These are phyloP conservation scores for Subanguina moxae DNA, from an alignment of 1,140 invertebrate genomes.

Conservation along the genomic window DNA sequence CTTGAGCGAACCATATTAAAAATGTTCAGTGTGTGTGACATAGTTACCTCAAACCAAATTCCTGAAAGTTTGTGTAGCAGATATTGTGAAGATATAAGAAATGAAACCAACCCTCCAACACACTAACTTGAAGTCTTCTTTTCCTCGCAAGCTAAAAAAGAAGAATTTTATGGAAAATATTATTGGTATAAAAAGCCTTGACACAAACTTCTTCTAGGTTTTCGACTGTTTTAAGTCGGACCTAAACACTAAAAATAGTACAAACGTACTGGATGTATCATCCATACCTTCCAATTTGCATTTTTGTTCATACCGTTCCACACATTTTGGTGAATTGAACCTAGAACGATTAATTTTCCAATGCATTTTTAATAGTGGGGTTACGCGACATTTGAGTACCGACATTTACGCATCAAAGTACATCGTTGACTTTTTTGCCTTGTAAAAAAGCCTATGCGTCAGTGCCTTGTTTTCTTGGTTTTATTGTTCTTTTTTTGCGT, in stretches of 20 bases:
- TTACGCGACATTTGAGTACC: too few relatives aligned
- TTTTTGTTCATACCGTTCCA: constrained; percentile 27
- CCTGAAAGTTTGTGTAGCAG: background rate
- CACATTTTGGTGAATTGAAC: constrained; percentile 20
- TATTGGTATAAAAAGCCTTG: background rate
- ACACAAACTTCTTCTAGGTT: constrained; percentile 13
- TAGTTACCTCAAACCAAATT: background rate
- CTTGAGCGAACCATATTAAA: too few relatives aligned
- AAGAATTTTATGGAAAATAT: background rate
- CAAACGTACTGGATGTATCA: background rate
- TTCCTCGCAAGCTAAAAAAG: constrained; percentile 20
- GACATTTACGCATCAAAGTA: too few relatives aligned
- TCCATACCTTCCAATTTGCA: constrained; percentile 9
- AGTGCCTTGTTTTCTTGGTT: too few relatives aligned
- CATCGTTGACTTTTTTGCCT: too few relatives aligned
- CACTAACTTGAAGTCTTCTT: constrained; percentile 23
- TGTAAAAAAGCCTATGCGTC: too few relatives aligned
- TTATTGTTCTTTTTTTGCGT: too few relatives aligned
- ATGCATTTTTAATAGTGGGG: too few relatives aligned
- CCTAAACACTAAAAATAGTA: too few relatives aligned
- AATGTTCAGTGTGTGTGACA: too few relatives aligned
- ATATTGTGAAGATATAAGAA: too few relatives aligned
- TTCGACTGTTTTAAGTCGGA: constrained; percentile 14
- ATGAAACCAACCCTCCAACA: constrained; percentile 22
- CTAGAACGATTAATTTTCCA: background rate